phyloP scores from a whole-genome alignment of 2,888 invertebrate genomes.

The Dasypogon diadema region DNA sequence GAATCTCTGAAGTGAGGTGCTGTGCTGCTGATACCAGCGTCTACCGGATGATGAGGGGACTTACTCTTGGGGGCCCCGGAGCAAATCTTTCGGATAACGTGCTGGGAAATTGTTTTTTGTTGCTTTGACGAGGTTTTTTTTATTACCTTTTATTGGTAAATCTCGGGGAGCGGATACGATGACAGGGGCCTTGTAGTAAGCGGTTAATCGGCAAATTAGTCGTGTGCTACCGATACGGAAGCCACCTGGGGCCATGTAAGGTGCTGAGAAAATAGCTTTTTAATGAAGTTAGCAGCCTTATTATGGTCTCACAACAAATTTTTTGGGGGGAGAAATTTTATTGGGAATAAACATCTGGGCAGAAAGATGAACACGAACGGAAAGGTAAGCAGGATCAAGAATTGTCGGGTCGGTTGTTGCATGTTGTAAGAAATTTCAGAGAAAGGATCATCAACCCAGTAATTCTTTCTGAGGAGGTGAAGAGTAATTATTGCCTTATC shows the following conservation, averaged over 20 bases:
- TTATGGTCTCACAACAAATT: conserved; percentile 12
- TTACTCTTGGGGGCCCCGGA: conserved; percentile 32
- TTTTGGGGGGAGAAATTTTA: conserved; percentile 7
- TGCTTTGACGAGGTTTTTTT: conserved; percentile 29
- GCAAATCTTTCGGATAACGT: conserved; percentile 50
- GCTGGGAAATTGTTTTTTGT: conserved; percentile 48
- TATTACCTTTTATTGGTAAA: conserved; percentile 50
- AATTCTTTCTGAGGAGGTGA: no score
- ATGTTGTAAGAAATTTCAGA: no score
- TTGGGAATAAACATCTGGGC: no score
- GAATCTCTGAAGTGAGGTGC: no score
- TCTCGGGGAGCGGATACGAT: conserved; percentile 18
- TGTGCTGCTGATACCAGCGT: background rate
- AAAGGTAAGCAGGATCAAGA: no score
- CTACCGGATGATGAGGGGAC: conserved; percentile 32
- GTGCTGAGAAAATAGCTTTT: conserved; percentile 41
- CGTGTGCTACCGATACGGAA: conserved; percentile 47
- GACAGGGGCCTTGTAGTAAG: conserved; percentile 45
- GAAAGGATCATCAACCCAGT: no score
- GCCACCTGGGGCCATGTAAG: conserved; percentile 43
- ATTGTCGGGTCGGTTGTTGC: no score
- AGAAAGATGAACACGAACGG: no score
- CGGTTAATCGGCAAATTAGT: conserved; percentile 49
- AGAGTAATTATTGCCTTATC: no score
- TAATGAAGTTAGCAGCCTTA: conserved; percentile 37